Conservation (phyloP, 2,888 invertebrate species). For the Macrophya alboannulata region DNA sequence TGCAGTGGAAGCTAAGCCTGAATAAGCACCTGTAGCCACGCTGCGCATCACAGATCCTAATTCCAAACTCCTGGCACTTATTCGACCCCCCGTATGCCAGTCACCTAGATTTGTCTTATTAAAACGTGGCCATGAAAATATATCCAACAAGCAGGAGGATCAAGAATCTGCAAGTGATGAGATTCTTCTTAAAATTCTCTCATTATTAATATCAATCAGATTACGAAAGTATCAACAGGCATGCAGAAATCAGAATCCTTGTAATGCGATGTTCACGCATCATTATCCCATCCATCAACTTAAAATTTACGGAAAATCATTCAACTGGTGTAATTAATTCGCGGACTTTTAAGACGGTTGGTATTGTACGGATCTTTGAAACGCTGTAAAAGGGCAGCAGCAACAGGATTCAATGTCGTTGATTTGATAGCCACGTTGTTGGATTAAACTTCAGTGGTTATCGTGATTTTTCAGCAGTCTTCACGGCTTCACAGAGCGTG, state of each 20-base stretch:
- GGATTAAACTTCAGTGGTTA: background rate
- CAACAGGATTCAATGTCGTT: background rate
- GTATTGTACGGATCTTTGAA: background rate
- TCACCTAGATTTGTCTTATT: background rate
- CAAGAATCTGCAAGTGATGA: background rate
- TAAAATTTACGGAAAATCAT: background rate
- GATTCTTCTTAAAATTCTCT: background rate
- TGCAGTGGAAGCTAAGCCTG: constrained; percentile 42
- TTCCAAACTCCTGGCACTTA: background rate
- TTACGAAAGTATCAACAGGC: background rate
- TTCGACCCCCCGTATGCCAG: background rate
- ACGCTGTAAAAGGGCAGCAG: background rate
- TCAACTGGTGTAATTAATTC: background rate
- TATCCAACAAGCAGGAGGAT: background rate
- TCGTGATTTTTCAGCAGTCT: background rate
- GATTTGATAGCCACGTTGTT: background rate
- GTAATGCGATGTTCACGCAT: background rate
- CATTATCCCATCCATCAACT: background rate
- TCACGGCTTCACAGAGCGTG: background rate
- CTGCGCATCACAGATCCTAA: constrained; percentile 32
- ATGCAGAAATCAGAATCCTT: background rate
- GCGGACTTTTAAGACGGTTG: background rate
- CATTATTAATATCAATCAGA: background rate
- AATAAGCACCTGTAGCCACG: constrained; percentile 53
- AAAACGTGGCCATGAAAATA: background rate